Evolutionary conservation across 2,113 vertebrate species (phyloP), one percentile per base, ranked within the genome.

Genomic region (Psophia crepitans): DNA sequence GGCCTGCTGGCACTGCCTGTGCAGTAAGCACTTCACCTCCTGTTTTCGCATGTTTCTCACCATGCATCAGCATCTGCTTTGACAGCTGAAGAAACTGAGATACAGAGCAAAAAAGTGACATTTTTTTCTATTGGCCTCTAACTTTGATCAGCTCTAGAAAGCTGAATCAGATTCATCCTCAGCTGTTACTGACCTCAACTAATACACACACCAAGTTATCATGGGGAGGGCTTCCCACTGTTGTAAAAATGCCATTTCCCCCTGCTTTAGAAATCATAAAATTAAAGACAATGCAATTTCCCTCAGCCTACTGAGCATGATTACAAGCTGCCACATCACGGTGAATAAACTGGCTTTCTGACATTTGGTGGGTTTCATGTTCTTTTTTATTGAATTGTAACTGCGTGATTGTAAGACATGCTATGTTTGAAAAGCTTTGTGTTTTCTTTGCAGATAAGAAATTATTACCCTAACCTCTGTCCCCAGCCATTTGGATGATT

Each of bases 241-340:
- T 90, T 92, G 65, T 39, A 84, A 84, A 96, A 94, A 93, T 78
- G 49, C 27, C 10, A 27, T 66, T 94, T 93, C 49, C 75, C 37
- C 37, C 71, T 89, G 63, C 37, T 93, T 94, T 70, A 53, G 49
- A 91, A 79, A 93, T 79, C 80, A 82, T 78, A 69, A 93, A 96
- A 86, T 84, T 49, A 46, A 84, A 84, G 76, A 97, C 83, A 94
- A 91, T 94, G 60, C 19, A 53, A 68, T 89, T 93, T 84, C 64
- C 51, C 61, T 79, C 77, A 94, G 35, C 60, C 53, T 69, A 48
- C 7, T 87, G 49, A 89, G 46, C 35, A 77, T 15, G 56, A 65
- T 27, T 93, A 87, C 32, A 69, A 69, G 53, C 22, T 87, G 88
- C 90, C 86, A 95, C 85, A 58, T 92, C 76, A 93, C 88, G 78